Evolutionary conservation across 2,888 invertebrate genomes (phyloP), one percentile per base, ranked within the genome.

Genomic region (Platycnemis pennipes): DNA sequence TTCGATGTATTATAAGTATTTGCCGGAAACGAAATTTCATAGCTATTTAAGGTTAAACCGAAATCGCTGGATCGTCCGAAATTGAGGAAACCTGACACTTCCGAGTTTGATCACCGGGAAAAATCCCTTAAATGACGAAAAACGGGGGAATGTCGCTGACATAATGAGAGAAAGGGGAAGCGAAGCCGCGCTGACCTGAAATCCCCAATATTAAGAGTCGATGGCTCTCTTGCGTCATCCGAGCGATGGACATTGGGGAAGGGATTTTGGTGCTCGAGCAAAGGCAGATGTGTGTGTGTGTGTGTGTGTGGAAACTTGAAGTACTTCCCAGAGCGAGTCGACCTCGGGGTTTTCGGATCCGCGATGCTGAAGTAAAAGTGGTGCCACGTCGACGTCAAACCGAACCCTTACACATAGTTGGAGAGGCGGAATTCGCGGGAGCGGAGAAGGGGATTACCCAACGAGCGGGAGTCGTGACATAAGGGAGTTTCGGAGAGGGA

Each of bases 151-250:
- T 77, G 77, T 77, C 13, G 37, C 11, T 77, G 77, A 37, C 77
- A 77, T 77, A 77, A 77, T 77, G 77, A 37, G 37, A 11, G 37
- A 37, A 63, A 63, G 5, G 19, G 63, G 63, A 37, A 37, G 37
- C 77, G 37, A 77, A 16, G 77, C 37, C 77, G 31, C 26, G 77
- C 11, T 77, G 77, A 77, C 77, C 77, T 77, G 77, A 77, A 77
- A 77, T 77, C 26, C 77, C 37, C 31, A 31, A 13, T 77, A 77
- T 77, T 77, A 37, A 13, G 37, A 37, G 77, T 31, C 77, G 77
- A 77, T 77, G 77, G 77, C 77, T 77, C 77, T 77, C 77, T 77
- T 77, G 77, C 77, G 77, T 77, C 77, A 77, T 77, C 77, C 77
- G 26, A 37, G 77, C 77, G 31, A 77, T 77, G 26, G 77, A 37